Base-by-base conservation (phyloP, 2,797 vertebrate species). In the Neosalanx taihuensis region DNA sequence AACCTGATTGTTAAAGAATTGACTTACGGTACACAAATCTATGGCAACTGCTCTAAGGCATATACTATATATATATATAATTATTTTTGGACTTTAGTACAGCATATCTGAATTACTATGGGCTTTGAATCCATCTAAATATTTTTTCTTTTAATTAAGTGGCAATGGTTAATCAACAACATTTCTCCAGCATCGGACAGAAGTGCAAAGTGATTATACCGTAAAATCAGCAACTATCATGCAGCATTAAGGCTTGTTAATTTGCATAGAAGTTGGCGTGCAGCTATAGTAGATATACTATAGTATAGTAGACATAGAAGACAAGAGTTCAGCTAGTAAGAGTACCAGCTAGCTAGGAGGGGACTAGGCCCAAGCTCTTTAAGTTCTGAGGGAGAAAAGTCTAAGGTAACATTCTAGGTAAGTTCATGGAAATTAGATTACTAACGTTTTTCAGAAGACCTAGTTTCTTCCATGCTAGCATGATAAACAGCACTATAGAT, bases 1-100 rank as follows among this genome's bases (percentile, higher is more conserved):
- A 41, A 46, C 41, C 12, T 46, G 12, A 12, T 46, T 46, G 41
- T 46, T 46, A 46, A 46, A 46, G 12, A 13, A 12, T 46, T 46
- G 7, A 10, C 10, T 46, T 12, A 46, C 3, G 10, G 1, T 2
- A 13, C 3, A 46, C 37, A 17, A 17, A 10, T 4, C 62, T 35
- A 64, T 37, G n/a, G 31, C 62, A 64, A 64, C 46, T 30, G 51
- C 20, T 29, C 41, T 66, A 67, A 53, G 64, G 46, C 64, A 30
- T 56, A 56, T 56, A 56, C 51, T 56, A 18, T 56, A n/a, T n/a
- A 56, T n/a, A 26, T 26, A 26, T 26, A 26, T 26, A 26, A 26
- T 26, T 26, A 26, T 65, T 29, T 18, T 64, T 62, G 6, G 20
- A 51, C 26, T 51, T 66, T 66, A 41, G 64, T 29, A 66, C 12